Evolutionary conservation across 1,140 invertebrate genomes (phyloP), one percentile per base, ranked within the genome.

Genomic region (Euglossa dilemma): DNA sequence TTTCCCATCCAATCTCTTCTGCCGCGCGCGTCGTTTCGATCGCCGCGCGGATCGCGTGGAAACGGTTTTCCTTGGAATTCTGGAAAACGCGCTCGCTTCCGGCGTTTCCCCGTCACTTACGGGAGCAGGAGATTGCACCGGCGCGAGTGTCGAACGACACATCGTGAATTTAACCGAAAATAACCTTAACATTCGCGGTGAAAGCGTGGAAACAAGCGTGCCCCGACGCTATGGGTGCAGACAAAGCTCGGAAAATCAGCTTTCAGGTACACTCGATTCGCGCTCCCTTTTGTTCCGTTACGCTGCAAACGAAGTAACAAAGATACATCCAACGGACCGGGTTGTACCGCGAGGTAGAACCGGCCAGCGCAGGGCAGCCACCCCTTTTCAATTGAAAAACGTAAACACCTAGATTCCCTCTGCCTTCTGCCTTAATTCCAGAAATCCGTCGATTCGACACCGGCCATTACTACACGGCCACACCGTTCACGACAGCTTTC

Each of bases 171-270:
- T 11, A 5, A 14, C 9, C 5, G 12, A 23, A 54, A 67, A 66
- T 28, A 16, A 47, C 25, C 14, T 71, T 47, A 59, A 57, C 59
- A 28, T 59, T 36, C 57, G 12, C 7, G 43, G 28, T n/a, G 45
- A 12, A 56, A 52, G 23, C 20, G 43, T 63, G 50, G 36, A 80
- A 74, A 54, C 70, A 74, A 18, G n/a, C n/a, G n/a, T 28, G 14
- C 56, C 67, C 52, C 25, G 36, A 47, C 36, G 23, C 23, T 45
- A 18, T 45, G 18, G 57, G 8, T 18, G 45, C 59, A 4, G 47
- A 54, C 57, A 80, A 76, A 64, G 78, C 28, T 64, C 12, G 78
- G 56, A 45, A 74, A 80, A 80, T 80, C 47, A 73, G 57, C 23
- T 74, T 74, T 54, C 57, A 54, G 28, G 36, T 45, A 28, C 59